Conservation (phyloP, 2,888 invertebrate species). For the Pteria penguin region DNA sequence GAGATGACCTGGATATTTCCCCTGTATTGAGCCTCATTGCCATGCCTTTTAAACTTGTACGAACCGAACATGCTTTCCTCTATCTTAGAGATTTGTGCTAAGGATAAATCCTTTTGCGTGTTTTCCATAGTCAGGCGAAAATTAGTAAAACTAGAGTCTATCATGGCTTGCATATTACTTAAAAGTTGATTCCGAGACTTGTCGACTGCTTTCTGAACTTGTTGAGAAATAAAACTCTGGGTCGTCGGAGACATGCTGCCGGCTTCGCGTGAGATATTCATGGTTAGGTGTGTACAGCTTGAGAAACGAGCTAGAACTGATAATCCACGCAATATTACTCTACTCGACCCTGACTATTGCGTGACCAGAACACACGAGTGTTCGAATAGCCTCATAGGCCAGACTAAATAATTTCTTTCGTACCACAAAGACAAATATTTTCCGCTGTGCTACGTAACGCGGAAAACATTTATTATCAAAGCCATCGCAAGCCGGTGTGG, state of each 20-base stretch:
- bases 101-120: neutral
- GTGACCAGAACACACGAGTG: neutral
- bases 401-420: neutral
- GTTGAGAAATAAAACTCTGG: neutral
- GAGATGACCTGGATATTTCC: conserved; percentile 3
- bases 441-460: conserved; percentile 6
- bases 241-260: neutral
- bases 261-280: neutral
- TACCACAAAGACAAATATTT: conserved; percentile 4
- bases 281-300: neutral
- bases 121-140: neutral
- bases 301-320: neutral
- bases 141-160: neutral
- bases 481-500: no score
- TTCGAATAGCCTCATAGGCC: neutral
- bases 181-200: conserved; percentile 7
- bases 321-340: no score
- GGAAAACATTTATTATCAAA: neutral
- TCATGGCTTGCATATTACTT: neutral
- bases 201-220: conserved; percentile 1
- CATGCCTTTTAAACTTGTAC: neutral
- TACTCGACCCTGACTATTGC: neutral
- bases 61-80: neutral
- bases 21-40: neutral
- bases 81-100: neutral